Base-by-base conservation (phyloP, 1,140 invertebrate genomes). In the Stegodyphus mimosarum region DNA sequence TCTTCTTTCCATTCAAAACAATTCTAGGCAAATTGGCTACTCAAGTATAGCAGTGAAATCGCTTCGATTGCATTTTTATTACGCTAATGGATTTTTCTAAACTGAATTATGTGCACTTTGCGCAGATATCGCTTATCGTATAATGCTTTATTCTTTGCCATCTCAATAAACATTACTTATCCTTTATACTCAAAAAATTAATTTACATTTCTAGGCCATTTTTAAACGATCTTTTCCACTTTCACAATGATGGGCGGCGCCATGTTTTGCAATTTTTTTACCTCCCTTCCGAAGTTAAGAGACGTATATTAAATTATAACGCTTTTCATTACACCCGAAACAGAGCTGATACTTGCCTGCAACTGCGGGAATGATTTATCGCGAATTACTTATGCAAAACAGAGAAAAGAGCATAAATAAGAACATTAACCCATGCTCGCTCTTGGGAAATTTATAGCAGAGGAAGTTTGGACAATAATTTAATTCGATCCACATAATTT, bases 401-500 rank as follows among this genome's bases (percentile, higher is more conserved):
- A 80, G 78, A 7, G 18, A 49, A 71, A 52, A 63, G 67, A 10
- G 33, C 15, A 80, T 80, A 80, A 80, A 80, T 80, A 80, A 80
- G 9, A 71, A 53, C 66, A n/a, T 80, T 80, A 77, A 64, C 52
- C 52, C 78, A 48, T 10, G 50, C 52, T 69, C 18, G 51, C 5
- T 48, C 69, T 71, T 7, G 53, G 67, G 69, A 80, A 80, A 80
- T 71, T 60, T 71, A 71, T 64, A 49, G 18, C 69, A 6, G 53
- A 9, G 33, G n/a, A 71, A 49, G 51, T 80, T 70, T 13, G 51
- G 67, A 80, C 78, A 80, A 80, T 80, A 80, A 80, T 80, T 80
- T 80, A 80, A 80, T 80, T 80, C 53, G 17, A 80, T 80, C 78
- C 78, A 49, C 69, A 80, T 71, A 80, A 80, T 71, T 80, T 80